A percentile compares a stretch with the other conserved stretches of the same genome.
These are phyloP conservation scores for Oscheius sp. DNA, from an alignment of 2,888 invertebrate genomes.

Conservation along the genomic window DNA sequence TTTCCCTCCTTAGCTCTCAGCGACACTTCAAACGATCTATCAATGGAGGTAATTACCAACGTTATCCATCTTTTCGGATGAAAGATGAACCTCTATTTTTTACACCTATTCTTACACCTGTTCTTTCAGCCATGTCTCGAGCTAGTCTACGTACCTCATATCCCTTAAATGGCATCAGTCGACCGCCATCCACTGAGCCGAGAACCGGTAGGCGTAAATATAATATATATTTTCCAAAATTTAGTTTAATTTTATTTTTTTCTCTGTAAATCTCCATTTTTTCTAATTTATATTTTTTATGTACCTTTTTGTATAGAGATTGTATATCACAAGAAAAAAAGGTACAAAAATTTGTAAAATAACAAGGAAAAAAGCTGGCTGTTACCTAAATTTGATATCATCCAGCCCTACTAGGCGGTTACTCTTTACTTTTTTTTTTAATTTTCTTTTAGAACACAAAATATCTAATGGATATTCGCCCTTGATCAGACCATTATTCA, in stretches of 20 bases:
- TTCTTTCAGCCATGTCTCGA: constrained; percentile 17
- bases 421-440: neutral
- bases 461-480: constrained; percentile 1
- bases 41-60: constrained; percentile 17
- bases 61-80: neutral
- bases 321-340: too few relatives aligned
- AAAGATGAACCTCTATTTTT: constrained; percentile 1
- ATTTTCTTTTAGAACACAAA: neutral
- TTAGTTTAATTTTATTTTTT: too few relatives aligned
- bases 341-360: too few relatives aligned
- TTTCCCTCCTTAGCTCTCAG: constrained; percentile 22
- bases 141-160: constrained; percentile 27
- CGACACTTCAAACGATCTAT: constrained; percentile 10
- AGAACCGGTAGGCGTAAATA: constrained; percentile 14
- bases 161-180: constrained; percentile 31
- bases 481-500: neutral
- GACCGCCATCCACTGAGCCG: constrained; percentile 27
- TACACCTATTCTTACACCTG: too few relatives aligned
- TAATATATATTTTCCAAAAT: too few relatives aligned
- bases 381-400: too few relatives aligned
- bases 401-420: too few relatives aligned
- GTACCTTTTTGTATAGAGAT: too few relatives aligned
- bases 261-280: too few relatives aligned
- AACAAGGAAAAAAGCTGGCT: too few relatives aligned
- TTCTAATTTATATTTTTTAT: too few relatives aligned